These are phyloP conservation scores for Drosophila sordidula DNA, from an alignment of 2,888 invertebrate species.

Conservation along the genomic window DNA sequence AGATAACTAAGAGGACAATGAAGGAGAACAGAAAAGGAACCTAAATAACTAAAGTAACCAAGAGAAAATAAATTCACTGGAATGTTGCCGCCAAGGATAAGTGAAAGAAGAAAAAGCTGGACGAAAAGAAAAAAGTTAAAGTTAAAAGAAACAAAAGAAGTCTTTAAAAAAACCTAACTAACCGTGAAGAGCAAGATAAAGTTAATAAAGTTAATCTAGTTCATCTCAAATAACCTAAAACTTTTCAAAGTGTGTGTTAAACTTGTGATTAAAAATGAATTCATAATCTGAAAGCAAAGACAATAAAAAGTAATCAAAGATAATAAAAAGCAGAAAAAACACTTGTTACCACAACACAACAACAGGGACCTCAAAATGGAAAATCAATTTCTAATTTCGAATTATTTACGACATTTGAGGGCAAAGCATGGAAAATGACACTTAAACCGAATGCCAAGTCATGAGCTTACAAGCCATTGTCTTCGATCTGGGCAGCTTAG, in stretches of 20 bases:
- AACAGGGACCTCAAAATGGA: not conserved
- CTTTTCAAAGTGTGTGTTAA: constrained; percentile 21
- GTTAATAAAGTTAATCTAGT: not conserved
- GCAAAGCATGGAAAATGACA: constrained; percentile 6
- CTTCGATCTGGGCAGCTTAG: constrained; percentile 27
- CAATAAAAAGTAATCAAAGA: constrained; percentile 16
- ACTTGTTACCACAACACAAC: constrained; percentile 1
- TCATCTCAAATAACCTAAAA: not conserved
- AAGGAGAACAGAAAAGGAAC: no score
- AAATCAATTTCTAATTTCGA: constrained; percentile 26
- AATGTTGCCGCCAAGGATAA: no score
- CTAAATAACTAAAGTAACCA: no score
- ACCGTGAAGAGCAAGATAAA: not conserved
- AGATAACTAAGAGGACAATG: no score
- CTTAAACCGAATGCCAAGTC: constrained; percentile 13
- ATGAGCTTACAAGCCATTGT: constrained; percentile 8
- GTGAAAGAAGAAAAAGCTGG: no score
- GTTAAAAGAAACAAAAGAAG: not conserved
- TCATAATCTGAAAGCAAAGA: not conserved
- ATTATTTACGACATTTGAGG: constrained; percentile 28
- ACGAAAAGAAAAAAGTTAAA: not conserved
- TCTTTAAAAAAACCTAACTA: not conserved
- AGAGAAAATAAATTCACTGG: no score
- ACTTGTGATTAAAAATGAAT: constrained; percentile 4
- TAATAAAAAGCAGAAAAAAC: constrained; percentile 9